A percentile compares a stretch with the other conserved stretches of the same genome.
Evolutionary conservation across 2,888 invertebrate genomes (phyloP).

Genomic region (Ophion ventricosus): DNA sequence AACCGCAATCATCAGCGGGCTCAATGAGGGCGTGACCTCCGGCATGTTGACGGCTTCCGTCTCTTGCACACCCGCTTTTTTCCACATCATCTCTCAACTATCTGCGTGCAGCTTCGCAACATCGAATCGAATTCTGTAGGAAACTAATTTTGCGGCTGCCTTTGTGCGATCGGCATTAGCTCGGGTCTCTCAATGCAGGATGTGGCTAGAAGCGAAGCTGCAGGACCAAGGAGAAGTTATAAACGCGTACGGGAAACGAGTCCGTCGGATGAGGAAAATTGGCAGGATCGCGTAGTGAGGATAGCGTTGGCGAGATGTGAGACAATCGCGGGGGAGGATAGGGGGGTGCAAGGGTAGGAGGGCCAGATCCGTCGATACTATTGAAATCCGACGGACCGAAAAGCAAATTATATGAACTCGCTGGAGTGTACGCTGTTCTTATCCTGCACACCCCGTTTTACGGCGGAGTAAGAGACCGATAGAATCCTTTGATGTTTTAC

Average conservation of each 20-base stretch:
- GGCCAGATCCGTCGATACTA: conserved; percentile 78
- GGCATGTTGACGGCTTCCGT: conserved; percentile 50
- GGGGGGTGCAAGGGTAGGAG: conserved; percentile 37
- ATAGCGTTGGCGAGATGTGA: conserved; percentile 21
- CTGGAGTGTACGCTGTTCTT: conserved; percentile 64
- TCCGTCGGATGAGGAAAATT: conserved; percentile 48
- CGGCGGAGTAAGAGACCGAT: conserved; percentile 23
- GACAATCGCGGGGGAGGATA: conserved; percentile 37
- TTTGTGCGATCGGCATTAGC: conserved; percentile 77
- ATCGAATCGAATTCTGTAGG: conserved; percentile 79
- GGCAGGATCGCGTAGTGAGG: conserved; percentile 24
- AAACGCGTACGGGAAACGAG: conserved; percentile 41
- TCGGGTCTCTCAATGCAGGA: conserved; percentile 45
- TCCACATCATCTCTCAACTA: conserved; percentile 46
- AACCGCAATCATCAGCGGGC: conserved; percentile 35
- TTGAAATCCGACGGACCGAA: conserved; percentile 81
- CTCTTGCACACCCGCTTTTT: conserved; percentile 30
- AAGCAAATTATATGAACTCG: conserved; percentile 82
- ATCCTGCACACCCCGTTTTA: conserved; percentile 35
- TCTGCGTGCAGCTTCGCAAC: conserved; percentile 34
- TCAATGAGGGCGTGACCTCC: conserved; percentile 57
- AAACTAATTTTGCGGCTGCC: conserved; percentile 80
- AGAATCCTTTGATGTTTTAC: conserved; percentile 79
- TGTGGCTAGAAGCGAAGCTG: conserved; percentile 15
- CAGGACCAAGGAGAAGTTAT: conserved; percentile 15